Evolutionary conservation across 30 jellyfish, hydroid and myxozoan genomes (phyloP), one percentile per base, ranked within the genome.

Genomic region (Phacellophora camtschatica): DNA sequence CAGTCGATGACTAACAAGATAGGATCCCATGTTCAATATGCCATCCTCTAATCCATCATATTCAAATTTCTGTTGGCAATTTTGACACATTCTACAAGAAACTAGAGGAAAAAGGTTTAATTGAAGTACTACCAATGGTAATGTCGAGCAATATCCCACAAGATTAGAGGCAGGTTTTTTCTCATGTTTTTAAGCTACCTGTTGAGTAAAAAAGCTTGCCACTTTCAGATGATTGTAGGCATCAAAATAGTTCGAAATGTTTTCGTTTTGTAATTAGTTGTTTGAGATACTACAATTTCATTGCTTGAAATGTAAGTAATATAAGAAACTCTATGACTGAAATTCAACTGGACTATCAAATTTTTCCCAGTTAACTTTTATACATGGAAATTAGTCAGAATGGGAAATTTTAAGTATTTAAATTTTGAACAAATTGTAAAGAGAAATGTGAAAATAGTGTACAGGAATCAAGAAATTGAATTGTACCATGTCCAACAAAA

Each of bases 41-140:
- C 71, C 71, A 56, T 56, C 71, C 71, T 20, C 71, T 20, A 23
- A 56, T 56, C 71, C 71, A 20, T 56, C 71, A 11, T 56, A 56
- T 56, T 20, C 71, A 4, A 56, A 20, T 28, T 56, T 56, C 41
- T 28, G 41, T 3, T 28, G 41, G 41, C 71, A 56, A 28, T 56
- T 56, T 4, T 56, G 41, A 20, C 71, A 56, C 35, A 56, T 28
- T 20, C 41, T 20, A 18, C 41, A 2, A 5, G 71, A 56, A 20
- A 56, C 71, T 56, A 56, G 13, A 28, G 10, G 35, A 35, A 56
- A 56, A 56, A 55, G 32, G 22, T 18, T 18, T 27, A 18, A 18
- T 27, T 18, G 22, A 3, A 27, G 22, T 16, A 55, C n/a, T 55
- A 18, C 39, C 69, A 55, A 55, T 27, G 36, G 36, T 32, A n/a